These are phyloP conservation scores for Drosophila biarmipes DNA, from an alignment of 1,140 invertebrate species.

Conservation along the genomic window DNA sequence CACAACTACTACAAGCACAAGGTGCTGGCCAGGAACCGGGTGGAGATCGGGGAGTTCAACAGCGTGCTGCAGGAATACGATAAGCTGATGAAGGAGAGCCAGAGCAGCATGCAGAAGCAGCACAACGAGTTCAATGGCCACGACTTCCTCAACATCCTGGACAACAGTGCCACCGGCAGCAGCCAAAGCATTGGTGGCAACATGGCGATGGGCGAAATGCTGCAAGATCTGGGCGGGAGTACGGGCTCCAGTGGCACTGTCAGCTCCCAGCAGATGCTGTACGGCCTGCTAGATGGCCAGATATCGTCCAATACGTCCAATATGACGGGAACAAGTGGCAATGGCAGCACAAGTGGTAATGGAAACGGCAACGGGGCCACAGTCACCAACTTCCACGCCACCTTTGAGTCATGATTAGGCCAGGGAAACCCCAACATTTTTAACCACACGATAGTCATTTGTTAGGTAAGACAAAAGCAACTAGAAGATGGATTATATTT, in stretches of 20 bases:
- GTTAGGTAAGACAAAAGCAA: background rate
- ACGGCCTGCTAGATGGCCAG: conserved; percentile 55
- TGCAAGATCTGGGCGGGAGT: conserved; percentile 65
- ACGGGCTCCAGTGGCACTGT: conserved; percentile 58
- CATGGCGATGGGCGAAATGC: conserved; percentile 60
- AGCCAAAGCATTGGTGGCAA: conserved; percentile 57
- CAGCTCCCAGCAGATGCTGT: conserved; percentile 54
- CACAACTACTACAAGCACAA: conserved; percentile 84
- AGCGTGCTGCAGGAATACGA: conserved; percentile 78
- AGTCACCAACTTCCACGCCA: conserved; percentile 31
- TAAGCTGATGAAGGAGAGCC: conserved; percentile 83
- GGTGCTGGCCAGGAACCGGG: conserved; percentile 71
- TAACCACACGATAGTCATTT: background rate
- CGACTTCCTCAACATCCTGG: conserved; percentile 77
- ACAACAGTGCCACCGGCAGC: conserved; percentile 65
- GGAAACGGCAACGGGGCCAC: conserved; percentile 16
- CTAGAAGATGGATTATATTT: background rate
- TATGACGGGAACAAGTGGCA: conserved; percentile 28
- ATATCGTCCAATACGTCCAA: conserved; percentile 46
- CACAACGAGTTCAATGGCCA: conserved; percentile 69
- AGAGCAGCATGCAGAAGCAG: conserved; percentile 76
- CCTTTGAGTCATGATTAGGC: conserved; percentile 30
- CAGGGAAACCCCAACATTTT: background rate
- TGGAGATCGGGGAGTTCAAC: conserved; percentile 77
- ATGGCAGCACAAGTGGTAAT: conserved; percentile 26